These are phyloP conservation scores for Nomia melanderi DNA, from an alignment of 1,140 invertebrate genomes.

Conservation along the genomic window DNA sequence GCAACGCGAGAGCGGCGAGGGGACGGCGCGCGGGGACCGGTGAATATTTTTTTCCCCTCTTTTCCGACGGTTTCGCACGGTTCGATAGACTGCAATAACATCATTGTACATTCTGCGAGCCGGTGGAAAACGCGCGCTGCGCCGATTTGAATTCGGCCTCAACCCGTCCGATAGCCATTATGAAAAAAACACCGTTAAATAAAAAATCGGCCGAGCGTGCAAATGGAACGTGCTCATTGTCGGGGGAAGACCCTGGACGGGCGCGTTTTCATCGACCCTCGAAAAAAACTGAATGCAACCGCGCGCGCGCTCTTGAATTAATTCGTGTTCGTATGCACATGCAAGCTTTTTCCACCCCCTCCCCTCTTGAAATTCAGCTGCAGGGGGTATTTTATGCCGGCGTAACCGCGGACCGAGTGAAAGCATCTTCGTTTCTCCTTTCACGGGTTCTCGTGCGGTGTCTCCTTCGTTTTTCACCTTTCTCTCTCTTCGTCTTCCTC, in stretches of 20 bases:
- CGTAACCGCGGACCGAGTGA: slow-evolving; percentile 10
- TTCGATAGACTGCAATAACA: slow-evolving; percentile 12
- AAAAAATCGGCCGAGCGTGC: slow-evolving; percentile 28
- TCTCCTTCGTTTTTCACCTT: not conserved
- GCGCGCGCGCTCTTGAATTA: slow-evolving; percentile 51
- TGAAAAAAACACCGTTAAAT: slow-evolving; percentile 24
- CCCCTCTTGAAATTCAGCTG: slow-evolving; percentile 10
- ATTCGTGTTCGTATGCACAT: slow-evolving; percentile 36
- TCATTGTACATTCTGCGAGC: not conserved
- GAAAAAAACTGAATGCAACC: slow-evolving; percentile 44
- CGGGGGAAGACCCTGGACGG: slow-evolving; percentile 9
- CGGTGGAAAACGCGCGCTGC: not conserved
- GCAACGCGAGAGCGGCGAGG: no score
- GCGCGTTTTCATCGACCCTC: slow-evolving; percentile 45
- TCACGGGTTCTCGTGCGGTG: not conserved
- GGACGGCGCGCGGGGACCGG: no score
- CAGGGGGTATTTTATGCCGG: not conserved
- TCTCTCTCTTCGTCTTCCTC: not conserved
- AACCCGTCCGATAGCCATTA: slow-evolving; percentile 2
- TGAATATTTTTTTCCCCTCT: not conserved
- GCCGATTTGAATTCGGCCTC: not conserved
- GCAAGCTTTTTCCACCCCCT: slow-evolving; percentile 30
- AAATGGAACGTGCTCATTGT: slow-evolving; percentile 60
- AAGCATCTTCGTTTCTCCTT: slow-evolving; percentile 16
- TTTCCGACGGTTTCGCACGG: not conserved